These are phyloP conservation scores for Capromys pilorides DNA, from an alignment of 2,797 vertebrate species.

Conservation along the genomic window DNA sequence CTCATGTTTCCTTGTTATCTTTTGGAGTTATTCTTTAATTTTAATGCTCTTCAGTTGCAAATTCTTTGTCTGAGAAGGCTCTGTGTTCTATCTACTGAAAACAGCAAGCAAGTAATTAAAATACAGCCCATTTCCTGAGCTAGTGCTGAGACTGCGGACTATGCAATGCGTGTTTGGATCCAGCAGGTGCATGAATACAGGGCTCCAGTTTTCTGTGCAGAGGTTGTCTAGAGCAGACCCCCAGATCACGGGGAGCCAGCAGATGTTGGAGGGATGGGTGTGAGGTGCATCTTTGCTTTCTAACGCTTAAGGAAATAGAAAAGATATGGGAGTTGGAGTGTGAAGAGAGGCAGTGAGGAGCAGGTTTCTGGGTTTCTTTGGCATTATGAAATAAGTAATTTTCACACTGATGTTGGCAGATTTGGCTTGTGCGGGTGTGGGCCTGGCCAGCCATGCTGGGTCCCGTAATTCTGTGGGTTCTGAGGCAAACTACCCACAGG, in stretches of 20 bases:
- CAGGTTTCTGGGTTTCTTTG: neutral
- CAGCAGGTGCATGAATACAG: fast-evolving
- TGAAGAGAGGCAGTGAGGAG: neutral
- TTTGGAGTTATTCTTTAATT: neutral
- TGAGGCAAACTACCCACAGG: too few relatives aligned
- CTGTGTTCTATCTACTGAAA: neutral
- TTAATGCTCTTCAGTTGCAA: neutral
- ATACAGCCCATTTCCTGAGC: neutral
- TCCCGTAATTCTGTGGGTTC: neutral
- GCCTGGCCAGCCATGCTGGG: too few relatives aligned
- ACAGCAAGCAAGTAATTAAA: neutral
- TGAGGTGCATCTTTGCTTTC: neutral
- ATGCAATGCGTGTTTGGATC: neutral
- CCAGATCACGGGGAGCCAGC: neutral
- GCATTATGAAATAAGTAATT: neutral
- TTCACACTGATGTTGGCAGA: too few relatives aligned
- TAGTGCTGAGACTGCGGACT: fast-evolving
- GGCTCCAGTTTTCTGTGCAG: fast-evolving
- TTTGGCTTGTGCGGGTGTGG: neutral
- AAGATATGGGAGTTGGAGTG: neutral
- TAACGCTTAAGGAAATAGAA: neutral
- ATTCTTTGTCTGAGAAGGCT: neutral
- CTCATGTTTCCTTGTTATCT: neutral
- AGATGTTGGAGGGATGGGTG: fast-evolving
- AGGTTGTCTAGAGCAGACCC: neutral